Evolutionary conservation across 2,888 invertebrate species (phyloP).

Genomic region (Lasiommata megera): DNA sequence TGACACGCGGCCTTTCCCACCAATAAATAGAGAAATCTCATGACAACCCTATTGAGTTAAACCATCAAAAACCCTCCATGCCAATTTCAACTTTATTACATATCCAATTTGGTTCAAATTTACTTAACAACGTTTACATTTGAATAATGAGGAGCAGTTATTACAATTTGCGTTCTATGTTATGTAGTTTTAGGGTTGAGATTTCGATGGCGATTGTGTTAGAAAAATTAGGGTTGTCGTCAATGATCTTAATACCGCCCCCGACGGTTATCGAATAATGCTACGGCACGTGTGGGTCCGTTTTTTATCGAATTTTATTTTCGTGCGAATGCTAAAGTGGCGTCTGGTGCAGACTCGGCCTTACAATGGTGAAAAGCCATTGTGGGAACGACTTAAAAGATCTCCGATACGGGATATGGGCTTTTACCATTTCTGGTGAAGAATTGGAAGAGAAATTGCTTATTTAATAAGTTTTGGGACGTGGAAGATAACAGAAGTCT

Average conservation of each 20-base stretch:
- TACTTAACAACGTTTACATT: too few relatives aligned
- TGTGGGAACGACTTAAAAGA: slow-evolving; percentile 32
- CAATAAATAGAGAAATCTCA: slow-evolving; percentile 73
- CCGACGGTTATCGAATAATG: slow-evolving; percentile 80
- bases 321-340: slow-evolving; percentile 73
- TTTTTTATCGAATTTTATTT: slow-evolving; percentile 73
- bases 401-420: slow-evolving; percentile 9
- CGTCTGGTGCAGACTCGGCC: slow-evolving; percentile 64
- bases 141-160: background rate
- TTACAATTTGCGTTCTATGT: slow-evolving; percentile 36
- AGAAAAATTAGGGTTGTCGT: slow-evolving; percentile 68
- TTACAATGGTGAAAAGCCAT: slow-evolving; percentile 47
- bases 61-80: slow-evolving; percentile 22
- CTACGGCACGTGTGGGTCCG: slow-evolving; percentile 65
- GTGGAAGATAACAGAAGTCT: background rate
- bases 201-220: slow-evolving; percentile 30
- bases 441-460: slow-evolving; percentile 6
- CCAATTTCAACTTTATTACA: slow-evolving; percentile 35
- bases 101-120: too few relatives aligned
- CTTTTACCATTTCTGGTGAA: background rate
- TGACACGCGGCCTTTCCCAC: slow-evolving; percentile 80
- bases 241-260: slow-evolving; percentile 72
- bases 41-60: slow-evolving; percentile 59
- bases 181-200: slow-evolving; percentile 27
- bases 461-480: background rate